A percentile compares a stretch with the other conserved stretches of the same genome.
phyloP scores from a whole-genome alignment of 2,888 invertebrate genomes.

The Cerastis rubricosa region DNA sequence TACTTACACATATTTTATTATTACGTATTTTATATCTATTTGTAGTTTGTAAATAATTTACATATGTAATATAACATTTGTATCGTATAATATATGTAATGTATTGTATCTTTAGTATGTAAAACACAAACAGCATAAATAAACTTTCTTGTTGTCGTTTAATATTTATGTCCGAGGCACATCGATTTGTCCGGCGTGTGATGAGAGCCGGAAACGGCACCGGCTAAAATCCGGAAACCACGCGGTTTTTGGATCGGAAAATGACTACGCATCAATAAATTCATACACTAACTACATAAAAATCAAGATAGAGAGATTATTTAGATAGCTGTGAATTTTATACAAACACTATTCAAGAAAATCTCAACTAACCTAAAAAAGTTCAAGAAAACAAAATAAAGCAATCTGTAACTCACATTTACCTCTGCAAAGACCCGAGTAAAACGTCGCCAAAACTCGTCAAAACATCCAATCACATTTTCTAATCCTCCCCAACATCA shows the following conservation, averaged over 20 bases:
- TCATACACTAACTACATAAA: neutral
- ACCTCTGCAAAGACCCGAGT: neutral
- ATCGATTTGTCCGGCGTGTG: neutral
- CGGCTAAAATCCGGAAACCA: neutral
- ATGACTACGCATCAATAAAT: no score
- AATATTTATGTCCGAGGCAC: neutral
- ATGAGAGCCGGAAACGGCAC: neutral
- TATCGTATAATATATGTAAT: no score
- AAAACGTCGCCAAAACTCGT: neutral
- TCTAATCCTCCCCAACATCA: neutral
- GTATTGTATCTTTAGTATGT: neutral
- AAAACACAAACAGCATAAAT: neutral
- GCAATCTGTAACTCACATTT: neutral
- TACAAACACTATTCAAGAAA: neutral
- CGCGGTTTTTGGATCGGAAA: neutral
- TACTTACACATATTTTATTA: no score
- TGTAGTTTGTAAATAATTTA: no score
- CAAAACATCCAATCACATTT: slow-evolving; percentile 13
- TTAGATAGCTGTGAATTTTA: neutral
- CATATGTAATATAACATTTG: no score
- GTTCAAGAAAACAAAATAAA: neutral
- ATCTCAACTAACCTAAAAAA: neutral
- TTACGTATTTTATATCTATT: no score
- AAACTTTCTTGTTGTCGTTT: neutral
- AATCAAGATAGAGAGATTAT: neutral